These are phyloP conservation scores for Drosophila merina DNA, from an alignment of 2,888 invertebrate species.

Conservation along the genomic window DNA sequence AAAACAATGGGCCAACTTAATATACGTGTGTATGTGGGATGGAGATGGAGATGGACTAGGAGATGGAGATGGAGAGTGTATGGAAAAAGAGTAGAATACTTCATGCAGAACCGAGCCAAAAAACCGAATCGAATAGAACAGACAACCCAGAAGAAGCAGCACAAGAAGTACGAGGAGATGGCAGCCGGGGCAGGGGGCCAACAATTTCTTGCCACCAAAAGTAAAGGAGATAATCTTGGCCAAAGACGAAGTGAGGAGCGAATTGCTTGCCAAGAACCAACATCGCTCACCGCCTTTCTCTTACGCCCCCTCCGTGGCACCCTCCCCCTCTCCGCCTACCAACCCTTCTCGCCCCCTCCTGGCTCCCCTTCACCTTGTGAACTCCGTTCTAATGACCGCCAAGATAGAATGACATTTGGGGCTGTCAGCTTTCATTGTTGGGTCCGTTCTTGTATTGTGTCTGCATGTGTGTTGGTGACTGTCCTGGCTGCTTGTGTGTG, in stretches of 20 bases:
- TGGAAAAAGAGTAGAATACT: slow-evolving; percentile 77
- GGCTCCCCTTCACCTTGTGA: slow-evolving; percentile 48
- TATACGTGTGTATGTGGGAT: slow-evolving; percentile 47
- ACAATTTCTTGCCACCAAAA: slow-evolving; percentile 78
- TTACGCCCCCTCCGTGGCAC: not conserved
- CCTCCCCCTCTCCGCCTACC: slow-evolving; percentile 1
- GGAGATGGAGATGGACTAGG: slow-evolving; percentile 6
- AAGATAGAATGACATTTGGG: slow-evolving; percentile 81
- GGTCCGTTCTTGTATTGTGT: slow-evolving; percentile 58
- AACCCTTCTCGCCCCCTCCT: slow-evolving; percentile 5
- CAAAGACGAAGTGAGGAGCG: slow-evolving; percentile 63
- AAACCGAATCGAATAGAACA: slow-evolving; percentile 58
- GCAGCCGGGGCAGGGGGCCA: slow-evolving; percentile 32
- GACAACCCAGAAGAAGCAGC: slow-evolving; percentile 30
- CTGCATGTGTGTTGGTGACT: slow-evolving; percentile 15
- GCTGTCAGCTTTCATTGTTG: slow-evolving; percentile 80
- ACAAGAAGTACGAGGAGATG: not conserved
- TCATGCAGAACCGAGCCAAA: slow-evolving; percentile 75
- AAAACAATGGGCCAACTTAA: slow-evolving; percentile 78
- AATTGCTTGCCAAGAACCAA: slow-evolving; percentile 64
- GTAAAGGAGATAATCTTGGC: slow-evolving; percentile 79
- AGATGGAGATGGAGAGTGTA: slow-evolving; percentile 35
- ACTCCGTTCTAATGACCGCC: slow-evolving; percentile 80
- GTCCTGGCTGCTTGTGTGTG: slow-evolving; percentile 23
- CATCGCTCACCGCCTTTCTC: slow-evolving; percentile 46